Conservation (phyloP, 2,888 invertebrate genomes). For the Melieria picta region DNA sequence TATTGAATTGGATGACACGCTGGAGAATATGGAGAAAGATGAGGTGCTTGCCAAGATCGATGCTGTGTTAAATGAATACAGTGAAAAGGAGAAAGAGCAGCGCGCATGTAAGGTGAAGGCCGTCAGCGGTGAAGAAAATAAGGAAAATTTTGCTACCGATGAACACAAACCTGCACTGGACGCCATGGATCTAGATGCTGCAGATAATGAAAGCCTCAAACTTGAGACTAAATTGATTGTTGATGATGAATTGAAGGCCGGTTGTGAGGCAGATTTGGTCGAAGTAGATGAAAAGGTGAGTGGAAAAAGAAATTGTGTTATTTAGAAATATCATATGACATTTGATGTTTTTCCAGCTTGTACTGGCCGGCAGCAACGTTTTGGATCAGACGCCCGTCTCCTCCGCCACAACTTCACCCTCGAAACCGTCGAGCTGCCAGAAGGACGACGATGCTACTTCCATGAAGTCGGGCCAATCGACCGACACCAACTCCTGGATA, state of each 20-base stretch:
- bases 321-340: not conserved
- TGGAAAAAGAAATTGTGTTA: not conserved
- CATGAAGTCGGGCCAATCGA: conserved; percentile 49
- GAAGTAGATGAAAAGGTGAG: conserved; percentile 16
- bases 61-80: conserved; percentile 42
- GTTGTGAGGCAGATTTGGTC: not conserved
- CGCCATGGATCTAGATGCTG: not conserved
- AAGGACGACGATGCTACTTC: conserved; percentile 47
- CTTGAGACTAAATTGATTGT: conserved; percentile 3
- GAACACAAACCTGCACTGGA: conserved; percentile 2
- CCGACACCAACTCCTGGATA: conserved; percentile 44
- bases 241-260: not conserved
- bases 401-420: conserved; percentile 37
- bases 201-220: not conserved
- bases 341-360: not conserved
- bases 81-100: conserved; percentile 39
- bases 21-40: conserved; percentile 33
- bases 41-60: conserved; percentile 46
- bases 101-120: conserved; percentile 36
- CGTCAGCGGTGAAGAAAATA: conserved; percentile 47
- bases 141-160: conserved; percentile 10
- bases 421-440: conserved; percentile 34
- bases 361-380: too few relatives aligned
- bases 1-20: not conserved
- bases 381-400: conserved; percentile 41